Evolutionary conservation across 2,113 vertebrate species (phyloP).

Genomic region (Xyliphius kryptos): DNA sequence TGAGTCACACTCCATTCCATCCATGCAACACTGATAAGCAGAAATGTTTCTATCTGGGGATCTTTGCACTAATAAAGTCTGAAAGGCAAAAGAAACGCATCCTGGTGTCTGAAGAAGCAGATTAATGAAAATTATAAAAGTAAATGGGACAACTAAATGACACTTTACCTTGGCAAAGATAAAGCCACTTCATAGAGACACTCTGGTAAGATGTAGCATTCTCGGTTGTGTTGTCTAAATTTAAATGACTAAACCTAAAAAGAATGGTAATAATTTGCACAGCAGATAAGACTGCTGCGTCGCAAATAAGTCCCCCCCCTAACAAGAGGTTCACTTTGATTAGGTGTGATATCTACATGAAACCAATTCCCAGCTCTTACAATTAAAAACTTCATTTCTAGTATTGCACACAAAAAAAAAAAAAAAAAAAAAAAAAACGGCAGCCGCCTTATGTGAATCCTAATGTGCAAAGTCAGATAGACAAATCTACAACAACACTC

Average conservation of each 20-base stretch:
- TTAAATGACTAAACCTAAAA: background rate
- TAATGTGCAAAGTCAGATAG: too few species aligned
- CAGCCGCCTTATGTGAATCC: too few species aligned
- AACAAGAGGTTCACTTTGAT: constrained; percentile 19
- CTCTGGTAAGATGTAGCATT: constrained; percentile 3
- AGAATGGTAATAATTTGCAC: constrained; percentile 4
- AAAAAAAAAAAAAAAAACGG: too few species aligned
- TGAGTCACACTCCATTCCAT: constrained; percentile 9
- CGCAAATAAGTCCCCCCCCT: constrained; percentile 13
- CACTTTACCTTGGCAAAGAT: constrained; percentile 33
- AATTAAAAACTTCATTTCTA: background rate
- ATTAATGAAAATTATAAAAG: constrained; percentile 37
- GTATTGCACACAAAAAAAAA: too few species aligned
- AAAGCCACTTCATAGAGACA: constrained; percentile 6
- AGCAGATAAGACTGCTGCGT: constrained; percentile 11
- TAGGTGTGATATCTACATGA: constrained; percentile 14
- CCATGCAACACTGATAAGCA: constrained; percentile 25
- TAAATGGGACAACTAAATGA: constrained; percentile 16
- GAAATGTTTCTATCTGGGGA: constrained; percentile 29
- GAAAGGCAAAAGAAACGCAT: constrained; percentile 28
- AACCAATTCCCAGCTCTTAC: constrained; percentile 14
- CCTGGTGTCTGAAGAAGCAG: constrained; percentile 16
- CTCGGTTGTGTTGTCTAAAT: background rate
- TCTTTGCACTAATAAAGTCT: constrained; percentile 37
- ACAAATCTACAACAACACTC: too few species aligned